Evolutionary conservation across 2,797 vertebrate species (phyloP).

Genomic region (Pangasius krempfi): DNA sequence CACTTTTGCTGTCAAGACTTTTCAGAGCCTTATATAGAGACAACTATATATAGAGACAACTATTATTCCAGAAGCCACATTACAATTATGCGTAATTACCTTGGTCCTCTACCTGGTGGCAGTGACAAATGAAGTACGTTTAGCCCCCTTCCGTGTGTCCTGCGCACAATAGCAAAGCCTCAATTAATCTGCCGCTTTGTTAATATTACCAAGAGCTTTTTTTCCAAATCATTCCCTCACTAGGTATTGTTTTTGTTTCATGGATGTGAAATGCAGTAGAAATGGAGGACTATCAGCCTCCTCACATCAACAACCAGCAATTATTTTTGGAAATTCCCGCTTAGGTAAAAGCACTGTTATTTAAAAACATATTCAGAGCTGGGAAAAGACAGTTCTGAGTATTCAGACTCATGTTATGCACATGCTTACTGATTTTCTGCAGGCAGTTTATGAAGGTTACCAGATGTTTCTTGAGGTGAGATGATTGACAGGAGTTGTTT

Average conservation of each 20-base stretch:
- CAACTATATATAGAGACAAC: conserved; percentile 40
- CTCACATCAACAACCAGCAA: not conserved
- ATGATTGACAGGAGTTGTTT: not conserved
- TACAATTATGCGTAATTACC: conserved; percentile 54
- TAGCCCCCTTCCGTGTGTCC: conserved; percentile 13
- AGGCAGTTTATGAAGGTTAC: not conserved
- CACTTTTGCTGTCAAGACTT: conserved; percentile 29
- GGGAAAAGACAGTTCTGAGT: not conserved
- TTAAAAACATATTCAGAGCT: not conserved
- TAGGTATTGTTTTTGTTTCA: conserved; percentile 3
- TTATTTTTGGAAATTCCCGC: not conserved
- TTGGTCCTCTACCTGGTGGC: conserved; percentile 45
- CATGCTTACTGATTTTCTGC: not conserved
- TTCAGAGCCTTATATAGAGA: not conserved
- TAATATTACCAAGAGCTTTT: conserved; percentile 8
- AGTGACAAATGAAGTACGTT: conserved; percentile 52
- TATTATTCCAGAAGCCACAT: conserved; percentile 42
- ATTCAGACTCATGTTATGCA: not conserved
- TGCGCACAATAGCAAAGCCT: conserved; percentile 39
- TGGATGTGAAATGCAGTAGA: conserved; percentile 7
- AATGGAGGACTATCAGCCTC: not conserved
- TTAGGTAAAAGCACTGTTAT: not conserved
- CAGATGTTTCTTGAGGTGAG: not conserved
- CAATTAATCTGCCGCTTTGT: conserved; percentile 37
- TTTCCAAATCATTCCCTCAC: not conserved